Base-by-base conservation (phyloP, 1,140 invertebrate genomes). In the Aphidius ervi region DNA sequence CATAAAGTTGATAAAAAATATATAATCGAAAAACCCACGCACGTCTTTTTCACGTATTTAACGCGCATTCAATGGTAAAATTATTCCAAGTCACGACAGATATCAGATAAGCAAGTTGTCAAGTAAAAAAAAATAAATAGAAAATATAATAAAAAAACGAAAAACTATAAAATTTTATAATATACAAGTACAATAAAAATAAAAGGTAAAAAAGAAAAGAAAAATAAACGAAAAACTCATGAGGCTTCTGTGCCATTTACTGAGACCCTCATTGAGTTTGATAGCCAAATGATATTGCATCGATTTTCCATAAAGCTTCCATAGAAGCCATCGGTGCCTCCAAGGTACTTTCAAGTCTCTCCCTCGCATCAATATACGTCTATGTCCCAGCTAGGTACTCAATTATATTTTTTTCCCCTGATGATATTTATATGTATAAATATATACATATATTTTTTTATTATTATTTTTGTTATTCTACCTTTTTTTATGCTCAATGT, bases 271-370 rank as follows among this genome's bases (percentile, higher is more conserved):
- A 5, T 50, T 7, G 54, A 62, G 67, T 56, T 68, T 67, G 64
- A 68, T 70, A 62, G 64, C 63, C 65, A 63, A 62, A 64, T 63
- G 65, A 67, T 70, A 70, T 66, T 65, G 65, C 63, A 70, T 70
- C 66, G 69, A 70, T 69, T 70, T 70, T 67, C 65, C 66, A 69
- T 69, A 70, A 70, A 70, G 66, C 63, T 65, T 67, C 23, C 56
- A 65, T 65, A 60, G 59, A 62, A 63, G 60, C 60, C 63, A 58
- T 58, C 56, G 16, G 58, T 56, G 56, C 47, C 42, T 62, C 65
- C 65, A 59, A 61, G 63, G 61, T 63, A 61, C 59, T 45, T 61
- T 63, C 62, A 31, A 31, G 4, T 57, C 63, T 57, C 63, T 46
- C 61, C 39, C 56, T 45, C 46, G 31, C 48, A 10, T 6, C 7